phyloP scores from a whole-genome alignment of 2,888 invertebrate species.

The Sericinus montela region DNA sequence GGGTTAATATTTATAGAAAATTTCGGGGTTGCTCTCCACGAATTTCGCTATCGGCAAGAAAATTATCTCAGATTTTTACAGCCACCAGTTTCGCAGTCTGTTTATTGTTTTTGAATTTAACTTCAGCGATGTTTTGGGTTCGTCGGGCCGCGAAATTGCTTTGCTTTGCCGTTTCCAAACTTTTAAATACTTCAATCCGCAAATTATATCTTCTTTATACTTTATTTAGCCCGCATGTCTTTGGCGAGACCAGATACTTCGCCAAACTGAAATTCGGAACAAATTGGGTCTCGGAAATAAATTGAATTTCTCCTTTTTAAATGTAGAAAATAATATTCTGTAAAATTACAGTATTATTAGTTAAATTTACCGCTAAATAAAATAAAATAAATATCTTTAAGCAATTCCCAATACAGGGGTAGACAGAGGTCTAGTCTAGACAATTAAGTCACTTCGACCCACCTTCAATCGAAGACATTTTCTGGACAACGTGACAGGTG shows the following conservation, averaged over 20 bases:
- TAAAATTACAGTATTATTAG: no score
- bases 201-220: slow-evolving; percentile 18
- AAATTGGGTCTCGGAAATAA: no score
- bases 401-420: no score
- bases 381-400: no score
- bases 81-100: slow-evolving; percentile 32
- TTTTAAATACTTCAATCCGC: slow-evolving; percentile 22
- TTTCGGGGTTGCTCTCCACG: slow-evolving; percentile 21
- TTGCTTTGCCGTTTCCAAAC: slow-evolving; percentile 22
- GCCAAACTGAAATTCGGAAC: background rate
- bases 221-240: slow-evolving; percentile 12
- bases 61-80: slow-evolving; percentile 48
- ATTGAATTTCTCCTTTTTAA: background rate
- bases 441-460: no score
- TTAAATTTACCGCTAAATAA: no score
- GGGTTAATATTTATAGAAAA: slow-evolving; percentile 47
- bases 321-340: no score
- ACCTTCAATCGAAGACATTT: no score
- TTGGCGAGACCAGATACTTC: background rate
- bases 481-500: no score
- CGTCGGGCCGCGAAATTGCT: slow-evolving; percentile 28
- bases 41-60: slow-evolving; percentile 32
- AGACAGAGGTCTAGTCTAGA: no score
- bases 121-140: slow-evolving; percentile 40
- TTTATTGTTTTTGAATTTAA: slow-evolving; percentile 59